Percentiles rank a stretch among this genome's conserved stretches.
These are phyloP conservation scores for Oncopeltus fasciatus DNA, from an alignment of 1,140 invertebrate species.

Conservation along the genomic window DNA sequence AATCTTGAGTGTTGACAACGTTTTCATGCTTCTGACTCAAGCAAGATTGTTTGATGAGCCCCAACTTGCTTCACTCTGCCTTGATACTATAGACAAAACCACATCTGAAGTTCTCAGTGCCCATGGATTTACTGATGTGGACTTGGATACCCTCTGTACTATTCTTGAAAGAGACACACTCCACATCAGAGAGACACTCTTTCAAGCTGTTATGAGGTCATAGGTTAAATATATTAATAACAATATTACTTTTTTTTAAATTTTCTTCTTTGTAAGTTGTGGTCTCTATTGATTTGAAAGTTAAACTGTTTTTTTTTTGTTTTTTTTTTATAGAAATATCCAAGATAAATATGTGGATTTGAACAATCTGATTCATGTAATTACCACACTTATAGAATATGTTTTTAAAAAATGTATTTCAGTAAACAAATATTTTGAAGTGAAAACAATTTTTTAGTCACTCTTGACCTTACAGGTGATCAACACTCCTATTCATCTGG, in stretches of 20 bases:
- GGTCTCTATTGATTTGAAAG: not conserved
- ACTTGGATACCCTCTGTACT: conserved; percentile 62
- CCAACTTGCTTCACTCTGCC: conserved; percentile 57
- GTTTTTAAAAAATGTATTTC: too few species aligned
- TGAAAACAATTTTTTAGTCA: too few species aligned
- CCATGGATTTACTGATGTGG: conserved; percentile 78
- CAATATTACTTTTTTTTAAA: too few species aligned
- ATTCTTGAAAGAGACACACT: conserved; percentile 73
- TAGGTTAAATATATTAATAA: not conserved
- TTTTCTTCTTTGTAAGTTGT: not conserved
- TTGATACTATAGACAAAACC: conserved; percentile 76
- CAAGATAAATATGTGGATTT: too few species aligned
- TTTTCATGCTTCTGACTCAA: conserved; percentile 67
- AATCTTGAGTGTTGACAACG: conserved; percentile 68
- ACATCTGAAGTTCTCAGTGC: conserved; percentile 66
- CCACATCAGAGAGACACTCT: conserved; percentile 68
- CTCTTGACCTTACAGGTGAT: too few species aligned
- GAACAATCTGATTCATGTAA: too few species aligned
- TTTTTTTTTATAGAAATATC: too few species aligned
- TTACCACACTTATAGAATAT: too few species aligned
- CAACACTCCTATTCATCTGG: too few species aligned
- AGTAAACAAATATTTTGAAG: too few species aligned
- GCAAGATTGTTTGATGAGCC: conserved; percentile 72
- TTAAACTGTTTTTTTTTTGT: too few species aligned
- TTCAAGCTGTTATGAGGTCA: conserved; percentile 47